Evolutionary conservation across 2,888 invertebrate species (phyloP), one percentile per base, ranked within the genome.

Genomic region (Cetonia aurata): DNA sequence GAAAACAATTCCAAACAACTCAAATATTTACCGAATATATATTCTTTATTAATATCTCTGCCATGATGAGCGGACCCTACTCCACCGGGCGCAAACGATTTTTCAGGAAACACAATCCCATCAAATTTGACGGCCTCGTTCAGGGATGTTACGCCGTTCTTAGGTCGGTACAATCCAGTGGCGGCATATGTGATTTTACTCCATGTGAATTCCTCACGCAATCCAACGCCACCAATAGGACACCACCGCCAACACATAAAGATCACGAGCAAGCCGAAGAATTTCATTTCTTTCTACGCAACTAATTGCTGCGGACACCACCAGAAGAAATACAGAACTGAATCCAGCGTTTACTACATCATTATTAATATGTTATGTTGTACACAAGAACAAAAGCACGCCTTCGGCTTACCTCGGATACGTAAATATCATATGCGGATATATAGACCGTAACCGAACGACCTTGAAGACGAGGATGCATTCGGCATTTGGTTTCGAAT

Each of bases 141-240:
- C n/a, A 25, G 31, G 50, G 33, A 4, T 4, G 9, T n/a, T 15
- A 10, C 62, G 6, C 12, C 62, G 37, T 37, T 37, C 17, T 13
- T 13, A 13, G 62, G 62, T 25, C 62, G 33, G n/a, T 65, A 19
- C 15, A 50, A 52, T 19, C 3, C 3, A 9, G 50, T 25, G 0
- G 17, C n/a, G 33, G 17, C 62, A 15, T 48, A 71, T n/a, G 48
- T 59, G 41, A 71, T 71, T 44, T 60, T 50, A 10, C 31, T 67
- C 71, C 71, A 71, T 8, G 59, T 67, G 17, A 71, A 71, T 52
- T 67, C 71, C 50, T 67, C 67, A 9, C 52, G 41, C 3, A 71
- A 53, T n/a, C 71, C 71, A 46, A 19, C 31, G 17, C 67, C 6
- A 25, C 25, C 52, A 50, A 52, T 53, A 19, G 13, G 50, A 10